These are phyloP conservation scores for Drosophila mauritiana DNA, from an alignment of 1,140 invertebrate species.

Conservation along the genomic window DNA sequence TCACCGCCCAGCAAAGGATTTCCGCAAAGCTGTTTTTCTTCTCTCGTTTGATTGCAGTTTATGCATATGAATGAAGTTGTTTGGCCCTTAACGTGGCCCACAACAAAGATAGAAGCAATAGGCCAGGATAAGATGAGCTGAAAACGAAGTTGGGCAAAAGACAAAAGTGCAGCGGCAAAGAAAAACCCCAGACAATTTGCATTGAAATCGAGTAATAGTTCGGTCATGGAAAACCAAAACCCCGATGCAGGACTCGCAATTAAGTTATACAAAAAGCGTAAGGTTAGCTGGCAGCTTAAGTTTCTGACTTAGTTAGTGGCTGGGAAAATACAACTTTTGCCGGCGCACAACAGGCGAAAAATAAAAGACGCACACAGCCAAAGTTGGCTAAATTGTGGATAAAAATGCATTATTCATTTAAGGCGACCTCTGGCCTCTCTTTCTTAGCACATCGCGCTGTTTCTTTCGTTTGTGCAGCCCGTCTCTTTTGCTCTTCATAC, in stretches of 20 bases:
- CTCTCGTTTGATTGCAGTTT: constrained; percentile 58
- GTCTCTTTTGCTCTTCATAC: not conserved
- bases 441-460: not conserved
- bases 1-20: constrained; percentile 22
- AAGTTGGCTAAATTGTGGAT: constrained; percentile 72
- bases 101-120: constrained; percentile 42
- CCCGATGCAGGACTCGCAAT: constrained; percentile 34
- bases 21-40: constrained; percentile 25
- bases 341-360: not conserved
- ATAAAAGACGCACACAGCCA: constrained; percentile 18
- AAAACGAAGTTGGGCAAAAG: constrained; percentile 2
- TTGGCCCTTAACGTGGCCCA: constrained; percentile 58
- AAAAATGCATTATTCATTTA: constrained; percentile 79
- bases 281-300: constrained; percentile 18
- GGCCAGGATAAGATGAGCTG: constrained; percentile 12
- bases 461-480: not conserved
- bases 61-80: constrained; percentile 77
- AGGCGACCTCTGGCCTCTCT: not conserved
- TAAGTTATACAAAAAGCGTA: constrained; percentile 48
- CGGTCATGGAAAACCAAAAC: not conserved
- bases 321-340: constrained; percentile 55
- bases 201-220: constrained; percentile 47
- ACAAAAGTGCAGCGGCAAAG: not conserved
- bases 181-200: constrained; percentile 60
- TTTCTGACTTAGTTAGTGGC: constrained; percentile 51